Evolutionary conservation across 2,888 invertebrate genomes (phyloP).

Genomic region (Drosophila histrio): DNA sequence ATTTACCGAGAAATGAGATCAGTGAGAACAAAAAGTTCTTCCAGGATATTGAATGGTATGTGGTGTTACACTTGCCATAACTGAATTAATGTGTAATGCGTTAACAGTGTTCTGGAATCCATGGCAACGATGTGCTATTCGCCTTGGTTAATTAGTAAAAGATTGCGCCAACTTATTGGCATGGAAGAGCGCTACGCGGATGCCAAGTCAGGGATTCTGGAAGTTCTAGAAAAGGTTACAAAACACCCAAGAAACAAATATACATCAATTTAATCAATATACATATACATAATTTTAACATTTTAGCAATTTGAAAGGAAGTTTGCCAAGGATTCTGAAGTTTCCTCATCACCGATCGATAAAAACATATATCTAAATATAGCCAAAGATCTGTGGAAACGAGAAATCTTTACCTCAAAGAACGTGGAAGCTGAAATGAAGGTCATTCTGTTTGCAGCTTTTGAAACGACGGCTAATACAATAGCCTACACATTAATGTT

Average conservation of each 20-base stretch:
- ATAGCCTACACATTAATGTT: slow-evolving; percentile 71
- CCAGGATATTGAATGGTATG: slow-evolving; percentile 75
- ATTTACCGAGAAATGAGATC: slow-evolving; percentile 49
- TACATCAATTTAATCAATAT: too few species aligned
- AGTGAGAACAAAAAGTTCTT: slow-evolving; percentile 60
- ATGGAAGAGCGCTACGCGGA: slow-evolving; percentile 62
- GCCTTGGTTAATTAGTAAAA: slow-evolving; percentile 74
- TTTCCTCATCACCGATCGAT: too few species aligned
- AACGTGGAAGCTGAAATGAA: slow-evolving; percentile 81
- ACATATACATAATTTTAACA: too few species aligned
- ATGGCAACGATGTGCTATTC: slow-evolving; percentile 78
- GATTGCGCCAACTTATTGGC: slow-evolving; percentile 58
- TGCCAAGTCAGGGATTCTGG: slow-evolving; percentile 71
- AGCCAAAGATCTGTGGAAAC: slow-evolving; percentile 71
- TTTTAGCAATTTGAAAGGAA: slow-evolving; percentile 67
- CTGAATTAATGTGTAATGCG: slow-evolving; percentile 32
- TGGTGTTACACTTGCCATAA: neutral
- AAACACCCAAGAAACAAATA: too few species aligned
- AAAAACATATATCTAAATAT: too few species aligned
- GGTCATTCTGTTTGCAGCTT: slow-evolving; percentile 81
- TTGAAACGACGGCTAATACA: slow-evolving; percentile 82
- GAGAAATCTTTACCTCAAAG: slow-evolving; percentile 68
- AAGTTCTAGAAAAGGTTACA: too few species aligned
- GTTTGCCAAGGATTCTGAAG: too few species aligned
- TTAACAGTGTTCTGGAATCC: slow-evolving; percentile 78